Base-by-base conservation (phyloP, 2,888 invertebrate species). In the Conops quadrifasciatus region DNA sequence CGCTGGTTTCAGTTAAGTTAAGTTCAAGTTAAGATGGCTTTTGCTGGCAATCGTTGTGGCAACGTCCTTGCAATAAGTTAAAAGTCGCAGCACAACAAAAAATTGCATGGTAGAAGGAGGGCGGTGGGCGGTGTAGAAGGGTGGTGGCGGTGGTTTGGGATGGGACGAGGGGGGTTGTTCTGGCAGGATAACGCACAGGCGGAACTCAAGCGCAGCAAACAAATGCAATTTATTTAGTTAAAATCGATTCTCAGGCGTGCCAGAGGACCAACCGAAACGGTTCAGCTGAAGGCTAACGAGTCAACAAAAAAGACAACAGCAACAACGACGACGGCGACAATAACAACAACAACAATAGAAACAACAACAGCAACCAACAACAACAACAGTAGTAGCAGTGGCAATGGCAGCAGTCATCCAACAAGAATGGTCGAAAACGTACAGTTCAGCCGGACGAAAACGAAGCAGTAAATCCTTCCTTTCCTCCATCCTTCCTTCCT, bases 261-360 rank as follows among this genome's bases (percentile, higher is more conserved):
- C 36, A 36, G 36, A 36, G 36, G 9, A 9, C n/a, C n/a, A n/a
- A n/a, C n/a, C n/a, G n/a, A n/a, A n/a, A n/a, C 36, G 4, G 4
- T 36, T 36, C 36, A 36, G 9, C 4, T 36, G 36, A 4, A 36
- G 36, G 36, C n/a, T n/a, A n/a, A n/a, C n/a, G n/a, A 65, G 49
- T 49, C 15, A 5, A 1, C 15, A n/a, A n/a, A n/a, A n/a, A 2
- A 15, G 43, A 24, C 56, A 70, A 30, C 3, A 7, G 43, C 45
- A 16, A 49, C 15, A 60, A 51, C 19, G 16, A 43, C 45, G 21
- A 56, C 56, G 56, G 56, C 53, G 51, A 65, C 65, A 65, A 43
- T 28, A 51, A 7, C 56, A 64, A 11, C 26, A 56, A 28, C 16
- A 36, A 24, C 51, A 66, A 19, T 36, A 21, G 0, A 66, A 30